Conservation (phyloP, 2,797 vertebrate species). For the Pantherophis vulpinus region DNA sequence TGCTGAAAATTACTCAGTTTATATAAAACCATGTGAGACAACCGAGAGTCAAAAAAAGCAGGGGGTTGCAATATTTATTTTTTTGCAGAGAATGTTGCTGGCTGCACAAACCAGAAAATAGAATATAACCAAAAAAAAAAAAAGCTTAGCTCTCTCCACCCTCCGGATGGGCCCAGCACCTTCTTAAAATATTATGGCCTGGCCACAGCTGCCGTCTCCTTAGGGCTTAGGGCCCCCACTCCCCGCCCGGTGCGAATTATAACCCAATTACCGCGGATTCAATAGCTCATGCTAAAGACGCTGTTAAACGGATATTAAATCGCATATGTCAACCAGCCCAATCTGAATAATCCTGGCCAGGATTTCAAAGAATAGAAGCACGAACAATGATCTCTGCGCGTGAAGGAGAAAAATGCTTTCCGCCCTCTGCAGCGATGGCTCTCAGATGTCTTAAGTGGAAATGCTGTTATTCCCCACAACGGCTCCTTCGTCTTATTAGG, state of each 20-base stretch:
- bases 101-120: background rate
- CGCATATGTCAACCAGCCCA: background rate
- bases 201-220: background rate
- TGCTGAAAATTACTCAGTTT: background rate
- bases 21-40: background rate
- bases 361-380: background rate
- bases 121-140: background rate
- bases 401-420: no score
- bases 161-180: background rate
- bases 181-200: background rate
- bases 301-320: background rate
- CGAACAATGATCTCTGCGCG: background rate
- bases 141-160: background rate
- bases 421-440: background rate
- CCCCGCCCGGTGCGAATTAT: background rate
- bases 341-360: background rate
- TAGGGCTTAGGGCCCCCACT: background rate
- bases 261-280: background rate
- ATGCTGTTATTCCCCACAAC: background rate
- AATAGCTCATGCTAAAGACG: background rate
- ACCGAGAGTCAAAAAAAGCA: background rate
- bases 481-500: background rate
- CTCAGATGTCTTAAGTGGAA: background rate
- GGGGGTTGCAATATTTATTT: background rate
- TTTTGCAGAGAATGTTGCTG: background rate